phyloP scores from a whole-genome alignment of 2,797 vertebrate species.

The Microcaecilia unicolor region DNA sequence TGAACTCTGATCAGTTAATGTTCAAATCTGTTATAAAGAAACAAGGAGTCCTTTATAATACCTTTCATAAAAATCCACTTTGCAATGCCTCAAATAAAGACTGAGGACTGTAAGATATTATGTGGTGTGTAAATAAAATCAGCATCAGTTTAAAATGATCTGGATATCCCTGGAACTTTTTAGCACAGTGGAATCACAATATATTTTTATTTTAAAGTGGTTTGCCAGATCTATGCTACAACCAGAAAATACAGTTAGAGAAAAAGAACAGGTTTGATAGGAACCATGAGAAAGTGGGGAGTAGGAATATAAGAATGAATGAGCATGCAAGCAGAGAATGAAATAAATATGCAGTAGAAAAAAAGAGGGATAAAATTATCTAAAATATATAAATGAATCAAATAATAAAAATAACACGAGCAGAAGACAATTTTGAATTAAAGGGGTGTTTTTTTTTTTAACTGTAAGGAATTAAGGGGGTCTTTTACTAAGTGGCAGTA shows the following conservation, averaged over 20 bases:
- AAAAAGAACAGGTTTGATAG: too few relatives aligned
- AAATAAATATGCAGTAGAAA: too few relatives aligned
- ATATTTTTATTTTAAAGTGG: conserved; percentile 56
- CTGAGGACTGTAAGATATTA: conserved; percentile 65
- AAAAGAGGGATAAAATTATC: too few relatives aligned
- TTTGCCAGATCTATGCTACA: conserved; percentile 48
- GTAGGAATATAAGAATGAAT: too few relatives aligned
- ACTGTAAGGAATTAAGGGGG: too few relatives aligned
- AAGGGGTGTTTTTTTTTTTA: too few relatives aligned
- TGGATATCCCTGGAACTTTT: conserved; percentile 44
- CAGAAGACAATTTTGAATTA: too few relatives aligned
- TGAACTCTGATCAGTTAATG: conserved; percentile 70
- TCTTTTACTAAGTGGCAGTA: too few relatives aligned
- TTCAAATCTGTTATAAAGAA: conserved; percentile 68
- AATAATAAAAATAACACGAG: too few relatives aligned
- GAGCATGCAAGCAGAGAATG: too few relatives aligned
- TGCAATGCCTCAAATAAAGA: conserved; percentile 68
- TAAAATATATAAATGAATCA: too few relatives aligned
- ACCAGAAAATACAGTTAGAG: conserved; percentile 51
- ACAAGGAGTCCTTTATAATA: conserved; percentile 67
- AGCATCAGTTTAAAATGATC: conserved; percentile 60
- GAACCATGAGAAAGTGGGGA: too few relatives aligned
- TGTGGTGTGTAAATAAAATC: conserved; percentile 65
- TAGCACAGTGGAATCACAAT: conserved; percentile 46
- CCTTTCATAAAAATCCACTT: conserved; percentile 74